Conservation (phyloP, 2,113 vertebrate species). For the Tichodroma muraria region DNA sequence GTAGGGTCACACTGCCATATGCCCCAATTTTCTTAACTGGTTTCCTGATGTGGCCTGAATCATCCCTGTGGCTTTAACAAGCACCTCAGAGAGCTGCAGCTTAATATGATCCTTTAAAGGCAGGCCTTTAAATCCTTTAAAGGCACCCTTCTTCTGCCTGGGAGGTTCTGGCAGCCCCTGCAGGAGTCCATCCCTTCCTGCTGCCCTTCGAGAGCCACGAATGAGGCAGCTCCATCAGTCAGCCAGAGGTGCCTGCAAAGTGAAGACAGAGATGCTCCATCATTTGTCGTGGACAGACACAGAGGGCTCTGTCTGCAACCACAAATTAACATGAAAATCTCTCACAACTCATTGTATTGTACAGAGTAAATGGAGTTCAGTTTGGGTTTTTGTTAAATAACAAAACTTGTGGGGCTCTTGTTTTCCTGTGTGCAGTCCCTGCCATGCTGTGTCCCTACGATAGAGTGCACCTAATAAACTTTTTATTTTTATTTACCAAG, state of each 20-base stretch:
- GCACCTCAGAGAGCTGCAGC: neutral
- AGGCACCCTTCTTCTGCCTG: neutral
- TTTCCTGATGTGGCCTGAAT: neutral
- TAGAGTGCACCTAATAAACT: neutral
- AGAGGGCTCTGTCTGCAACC: neutral
- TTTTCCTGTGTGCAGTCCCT: neutral
- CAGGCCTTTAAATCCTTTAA: neutral
- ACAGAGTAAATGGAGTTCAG: neutral
- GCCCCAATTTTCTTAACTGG: neutral
- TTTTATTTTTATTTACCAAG: neutral
- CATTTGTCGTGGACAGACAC: neutral
- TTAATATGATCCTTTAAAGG: neutral
- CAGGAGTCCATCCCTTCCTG: neutral
- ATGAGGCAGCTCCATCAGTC: neutral
- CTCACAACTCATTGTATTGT: neutral
- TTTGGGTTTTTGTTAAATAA: neutral
- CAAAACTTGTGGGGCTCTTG: neutral
- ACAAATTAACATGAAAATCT: neutral
- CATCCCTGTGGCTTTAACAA: neutral
- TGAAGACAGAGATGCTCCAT: neutral
- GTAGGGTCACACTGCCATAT: fast-evolving
- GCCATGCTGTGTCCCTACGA: neutral
- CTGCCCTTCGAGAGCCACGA: neutral
- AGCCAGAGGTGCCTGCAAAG: neutral
- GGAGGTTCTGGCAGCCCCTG: neutral